Base-by-base conservation (phyloP, 2,797 vertebrate species). In the Rhincodon typus region DNA sequence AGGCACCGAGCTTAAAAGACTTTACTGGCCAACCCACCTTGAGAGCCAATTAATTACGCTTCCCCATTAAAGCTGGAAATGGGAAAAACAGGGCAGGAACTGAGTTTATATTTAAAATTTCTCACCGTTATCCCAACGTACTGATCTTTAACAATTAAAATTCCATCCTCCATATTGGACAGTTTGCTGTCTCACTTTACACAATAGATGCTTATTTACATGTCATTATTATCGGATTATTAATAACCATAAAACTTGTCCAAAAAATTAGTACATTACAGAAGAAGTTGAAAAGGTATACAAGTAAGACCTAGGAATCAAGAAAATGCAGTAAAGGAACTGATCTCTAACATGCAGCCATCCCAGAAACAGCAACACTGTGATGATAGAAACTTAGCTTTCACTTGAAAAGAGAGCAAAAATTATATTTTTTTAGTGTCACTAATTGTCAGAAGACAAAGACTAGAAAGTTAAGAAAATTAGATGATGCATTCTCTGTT, bases 401-500 rank as follows among this genome's bases (percentile, higher is more conserved):
- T 57, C 74, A 57, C 53, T 93, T 38, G 38, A 12, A 67, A 94
- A 94, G 30, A 53, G 13, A 50, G 42, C 46, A 27, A 91, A 96
- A 97, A 95, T 34, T 57, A 62, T 93, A 96, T 97, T 93, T 97
- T 96, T 96, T 96, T 74, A 82, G 97, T 95, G 96, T 96, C 84
- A 79, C 96, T 97, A 97, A 97, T 96, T 96, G 96, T 96, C 95
- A 97, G 95, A 96, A 77, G 67, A 94, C 72, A 96, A 94, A 96
- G 46, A 57, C 50, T 57, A 95, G 70, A 50, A 77, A 62, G 46
- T 72, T 94, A 91, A 97, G 96, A 97, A 97, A 97, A 97, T 96
- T 96, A 97, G 96, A 96, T 96, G 96, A 79, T 57, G 53, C 67
- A 77, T 97, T 97, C 97, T 96, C 97, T 96, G 97, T 97, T 84